Evolutionary conservation across 2,888 invertebrate species (phyloP), one percentile per base, ranked within the genome.

Genomic region (Pandemis heparana): DNA sequence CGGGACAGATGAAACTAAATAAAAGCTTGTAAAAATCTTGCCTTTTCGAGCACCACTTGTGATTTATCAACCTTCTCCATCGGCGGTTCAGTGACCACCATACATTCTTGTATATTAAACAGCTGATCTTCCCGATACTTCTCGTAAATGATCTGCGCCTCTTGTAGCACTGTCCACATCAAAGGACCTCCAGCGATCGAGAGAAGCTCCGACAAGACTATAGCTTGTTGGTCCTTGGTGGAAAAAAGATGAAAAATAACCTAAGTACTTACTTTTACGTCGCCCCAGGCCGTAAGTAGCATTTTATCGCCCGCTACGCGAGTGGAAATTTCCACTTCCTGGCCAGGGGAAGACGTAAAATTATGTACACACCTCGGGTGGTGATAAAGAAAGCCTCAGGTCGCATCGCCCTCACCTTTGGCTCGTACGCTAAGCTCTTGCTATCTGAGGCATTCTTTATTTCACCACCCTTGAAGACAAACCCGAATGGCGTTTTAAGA

Each of bases 151-250:
- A 67, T 46, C 70, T 87, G 85, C 0, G 89, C 89, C 0, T 82
- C 79, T 4, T 78, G 77, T 12, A 89, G 70, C 16, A 91, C 85
- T 23, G 85, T 87, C 90, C 91, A 91, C 86, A 94, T 86, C 0
- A 88, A 81, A 0, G 93, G 92, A 0, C 92, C 93, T 2, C 93
- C 93, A 0, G 91, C 79, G n/a, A 91, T 81, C 0, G 84, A 84
- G 38, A 92, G 76, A 71, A 94, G 77, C 75, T 92, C 92, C 0
- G 83, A 79, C n/a, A 94, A 66, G 0, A 90, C 85, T 66, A 89
- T 78, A 0, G 90, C 89, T 87, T 93, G 93, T 3, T 80, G 77
- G 76, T 91, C 89, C 92, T 92, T 68, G 12, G 23, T 32, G 2
- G 23, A 32, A 32, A 32, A 32, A 32, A 32, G 23, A 32, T 32